Conservation (phyloP, 1,140 invertebrate genomes). For the Holotrichia oblita region DNA sequence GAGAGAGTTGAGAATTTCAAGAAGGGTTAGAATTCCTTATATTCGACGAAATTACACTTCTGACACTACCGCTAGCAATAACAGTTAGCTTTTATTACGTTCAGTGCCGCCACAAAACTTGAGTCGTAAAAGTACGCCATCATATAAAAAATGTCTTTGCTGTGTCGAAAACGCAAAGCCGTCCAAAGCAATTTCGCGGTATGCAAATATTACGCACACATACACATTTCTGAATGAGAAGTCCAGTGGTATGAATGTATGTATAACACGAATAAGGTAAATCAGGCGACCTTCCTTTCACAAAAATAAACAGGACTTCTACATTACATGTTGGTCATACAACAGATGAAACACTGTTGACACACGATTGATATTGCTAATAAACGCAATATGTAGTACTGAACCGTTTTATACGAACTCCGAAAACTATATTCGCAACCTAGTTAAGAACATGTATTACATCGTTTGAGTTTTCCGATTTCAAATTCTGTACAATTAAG, state of each 20-base stretch:
- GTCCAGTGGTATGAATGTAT: background rate
- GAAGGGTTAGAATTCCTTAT: background rate
- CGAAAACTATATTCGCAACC: background rate
- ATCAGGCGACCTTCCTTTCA: background rate
- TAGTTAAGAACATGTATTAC: background rate
- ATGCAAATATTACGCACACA: conserved; percentile 13
- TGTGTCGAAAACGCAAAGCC: background rate
- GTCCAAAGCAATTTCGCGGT: background rate
- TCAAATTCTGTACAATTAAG: background rate
- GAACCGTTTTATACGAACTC: background rate
- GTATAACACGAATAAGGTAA: background rate
- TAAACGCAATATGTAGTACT: background rate
- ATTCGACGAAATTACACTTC: background rate
- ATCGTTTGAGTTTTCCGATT: background rate
- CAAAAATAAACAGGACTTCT: background rate
- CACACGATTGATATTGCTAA: conserved; percentile 12
- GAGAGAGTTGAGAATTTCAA: too few species aligned
- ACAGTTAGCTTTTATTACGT: conserved; percentile 1
- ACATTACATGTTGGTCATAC: background rate
- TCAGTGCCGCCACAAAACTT: conserved; percentile 1
- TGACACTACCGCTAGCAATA: background rate
- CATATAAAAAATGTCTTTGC: background rate
- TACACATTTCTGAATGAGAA: background rate
- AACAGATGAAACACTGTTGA: background rate
- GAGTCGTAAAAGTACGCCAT: background rate